Evolutionary conservation across 1,140 invertebrate species (phyloP), one percentile per base, ranked within the genome.

Genomic region (Drosophila tristis): DNA sequence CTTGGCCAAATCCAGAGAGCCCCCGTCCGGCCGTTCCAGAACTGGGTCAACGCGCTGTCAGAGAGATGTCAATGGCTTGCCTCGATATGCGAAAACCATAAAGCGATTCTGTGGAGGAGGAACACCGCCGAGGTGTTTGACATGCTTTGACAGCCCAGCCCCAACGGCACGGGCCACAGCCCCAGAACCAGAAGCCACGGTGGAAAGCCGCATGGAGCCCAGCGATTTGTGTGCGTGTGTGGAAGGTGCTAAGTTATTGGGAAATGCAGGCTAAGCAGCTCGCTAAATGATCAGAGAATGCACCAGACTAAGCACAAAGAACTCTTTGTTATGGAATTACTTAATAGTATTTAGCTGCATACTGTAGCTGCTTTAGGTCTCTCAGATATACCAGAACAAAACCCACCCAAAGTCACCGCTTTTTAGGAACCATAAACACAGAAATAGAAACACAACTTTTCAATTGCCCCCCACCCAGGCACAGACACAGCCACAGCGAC

Each of bases 11-110:
- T 31, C 61, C 49, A 58, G 49, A 51, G 35, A 50, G 51, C 59
- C 75, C 48, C 44, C 50, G 56, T 16, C 29, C 13, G 54, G 16
- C 45, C 35, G 23, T 45, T 51, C 26, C 20, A n/a, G 45, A 87
- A 87, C 75, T 89, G 80, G 84, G 84, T 89, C 84, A 89, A 13
- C 29, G 39, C 31, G 45, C 70, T 78, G 78, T 86, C 81, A 89
- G 64, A 76, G 65, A 42, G 65, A 26, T 62, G 67, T 87, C 84
- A 85, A 73, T 63, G 44, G 59, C 61, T 26, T 26, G 70, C 31
- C 44, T 43, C 39, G 42, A 54, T 56, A 56, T 74, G 51, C 42
- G 59, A 43, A 51, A 62, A 55, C 74, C 60, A 60, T 58, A 43
- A 43, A 23, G 13, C 65, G 29, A 70, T 71, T 56, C 55, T 78